Evolutionary conservation across 1,140 invertebrate species (phyloP).

Genomic region (Paralvinella palmiformis): DNA sequence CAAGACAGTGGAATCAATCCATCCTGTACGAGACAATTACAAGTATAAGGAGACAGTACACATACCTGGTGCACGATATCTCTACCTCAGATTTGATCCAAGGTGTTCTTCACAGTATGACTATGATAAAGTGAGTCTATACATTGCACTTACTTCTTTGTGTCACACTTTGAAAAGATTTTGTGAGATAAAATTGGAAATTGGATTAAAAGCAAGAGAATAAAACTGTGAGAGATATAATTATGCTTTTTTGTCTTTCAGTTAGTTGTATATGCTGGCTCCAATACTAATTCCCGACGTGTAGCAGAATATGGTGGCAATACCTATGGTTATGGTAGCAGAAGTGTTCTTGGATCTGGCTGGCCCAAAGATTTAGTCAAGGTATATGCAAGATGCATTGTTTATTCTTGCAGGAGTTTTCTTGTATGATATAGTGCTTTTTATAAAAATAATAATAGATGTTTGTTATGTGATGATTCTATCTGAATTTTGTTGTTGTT

Average conservation of each 20-base stretch:
- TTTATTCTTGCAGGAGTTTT: no score
- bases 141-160: background rate
- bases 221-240: background rate
- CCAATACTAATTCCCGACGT: constrained; percentile 44
- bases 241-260: constrained; percentile 25
- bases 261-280: constrained; percentile 45
- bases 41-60: constrained; percentile 49
- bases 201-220: background rate
- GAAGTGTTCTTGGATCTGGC: constrained; percentile 47
- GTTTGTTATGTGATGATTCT: no score
- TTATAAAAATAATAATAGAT: no score
- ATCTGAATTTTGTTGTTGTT: no score
- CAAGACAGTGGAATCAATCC: constrained; percentile 46
- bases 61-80: constrained; percentile 47
- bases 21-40: constrained; percentile 50
- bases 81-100: constrained; percentile 48
- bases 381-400: constrained; percentile 30
- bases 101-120: constrained; percentile 50
- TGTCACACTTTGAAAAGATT: background rate
- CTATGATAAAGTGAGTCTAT: constrained; percentile 45
- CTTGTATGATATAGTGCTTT: no score
- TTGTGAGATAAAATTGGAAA: background rate
- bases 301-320: constrained; percentile 50
- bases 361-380: constrained; percentile 51
- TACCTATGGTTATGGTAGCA: constrained; percentile 47